These are phyloP conservation scores for Spodoptera littoralis DNA, from an alignment of 2,888 invertebrate genomes.

Conservation along the genomic window DNA sequence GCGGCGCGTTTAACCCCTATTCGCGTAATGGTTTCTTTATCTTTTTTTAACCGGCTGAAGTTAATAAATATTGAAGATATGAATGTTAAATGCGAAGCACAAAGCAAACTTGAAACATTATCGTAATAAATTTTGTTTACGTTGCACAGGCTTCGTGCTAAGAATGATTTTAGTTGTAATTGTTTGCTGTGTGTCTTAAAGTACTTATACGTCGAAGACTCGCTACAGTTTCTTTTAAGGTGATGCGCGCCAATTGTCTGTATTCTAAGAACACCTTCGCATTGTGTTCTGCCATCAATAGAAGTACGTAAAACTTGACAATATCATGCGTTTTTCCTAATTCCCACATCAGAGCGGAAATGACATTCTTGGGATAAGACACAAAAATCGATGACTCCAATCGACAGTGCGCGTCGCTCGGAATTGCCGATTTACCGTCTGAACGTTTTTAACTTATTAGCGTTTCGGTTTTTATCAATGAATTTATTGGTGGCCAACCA, in stretches of 20 bases:
- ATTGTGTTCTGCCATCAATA: constrained; percentile 1
- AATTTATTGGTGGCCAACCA: constrained; percentile 80
- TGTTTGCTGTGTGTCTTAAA: too few species aligned
- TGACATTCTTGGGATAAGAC: constrained; percentile 48
- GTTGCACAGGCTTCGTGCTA: too few species aligned
- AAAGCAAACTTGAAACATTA: constrained; percentile 33
- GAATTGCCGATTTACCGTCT: constrained; percentile 66
- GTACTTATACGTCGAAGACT: too few species aligned
- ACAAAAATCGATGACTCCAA: constrained; percentile 55
- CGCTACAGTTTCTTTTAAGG: background rate
- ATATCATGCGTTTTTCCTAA: constrained; percentile 5
- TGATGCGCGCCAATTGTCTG: constrained; percentile 10
- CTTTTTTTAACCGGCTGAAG: constrained; percentile 31
- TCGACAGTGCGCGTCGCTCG: constrained; percentile 54
- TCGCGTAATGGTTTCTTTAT: constrained; percentile 56
- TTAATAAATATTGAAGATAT: constrained; percentile 41
- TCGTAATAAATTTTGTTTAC: constrained; percentile 10
- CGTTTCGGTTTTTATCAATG: constrained; percentile 80
- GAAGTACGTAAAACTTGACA: background rate
- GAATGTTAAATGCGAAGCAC: constrained; percentile 33
- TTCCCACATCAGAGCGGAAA: constrained; percentile 32
- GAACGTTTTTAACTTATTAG: constrained; percentile 75
- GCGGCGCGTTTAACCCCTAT: constrained; percentile 63
- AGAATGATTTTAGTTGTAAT: too few species aligned
- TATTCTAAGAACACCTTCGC: constrained; percentile 7